Conservation (phyloP, 2,113 vertebrate genomes). For the Rhombomys opimus region DNA sequence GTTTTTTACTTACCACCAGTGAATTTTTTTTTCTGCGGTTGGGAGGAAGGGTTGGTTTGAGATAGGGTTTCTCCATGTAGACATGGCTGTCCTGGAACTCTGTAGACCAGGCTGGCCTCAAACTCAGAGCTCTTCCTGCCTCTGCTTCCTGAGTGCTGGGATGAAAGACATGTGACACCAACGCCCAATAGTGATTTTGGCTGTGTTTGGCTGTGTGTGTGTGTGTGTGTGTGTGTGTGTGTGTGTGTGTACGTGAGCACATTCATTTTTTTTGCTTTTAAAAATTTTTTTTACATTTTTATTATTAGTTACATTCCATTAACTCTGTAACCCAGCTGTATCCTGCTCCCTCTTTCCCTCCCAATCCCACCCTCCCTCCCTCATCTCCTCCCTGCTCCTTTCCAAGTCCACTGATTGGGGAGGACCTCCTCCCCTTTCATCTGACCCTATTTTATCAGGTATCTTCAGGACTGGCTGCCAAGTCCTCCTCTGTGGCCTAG, state of each 20-base stretch:
- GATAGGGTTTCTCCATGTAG: not conserved
- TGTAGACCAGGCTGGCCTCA: not conserved
- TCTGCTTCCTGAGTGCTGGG: not conserved
- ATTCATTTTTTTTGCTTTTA: not conserved
- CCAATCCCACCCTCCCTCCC: too few relatives aligned
- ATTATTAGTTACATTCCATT: too few relatives aligned
- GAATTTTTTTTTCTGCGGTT: not conserved
- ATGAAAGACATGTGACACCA: too few relatives aligned
- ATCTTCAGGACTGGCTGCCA: too few relatives aligned
- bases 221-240: not conserved
- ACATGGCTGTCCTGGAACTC: not conserved
- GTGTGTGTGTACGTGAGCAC: not conserved
- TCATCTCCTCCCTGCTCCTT: too few relatives aligned
- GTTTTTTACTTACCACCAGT: not conserved
- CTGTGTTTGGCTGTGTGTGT: not conserved
- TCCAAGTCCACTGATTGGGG: too few relatives aligned
- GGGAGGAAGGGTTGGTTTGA: not conserved
- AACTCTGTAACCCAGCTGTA: too few relatives aligned
- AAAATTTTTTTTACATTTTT: too few relatives aligned
- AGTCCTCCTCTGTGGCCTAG: too few relatives aligned
- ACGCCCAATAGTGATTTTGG: not conserved
- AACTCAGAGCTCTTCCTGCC: not conserved
- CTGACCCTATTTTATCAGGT: too few relatives aligned
- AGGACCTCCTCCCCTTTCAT: too few relatives aligned
- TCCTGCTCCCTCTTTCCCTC: too few relatives aligned